phyloP scores from a whole-genome alignment of 2,888 invertebrate genomes.

The Hypena proboscidalis region DNA sequence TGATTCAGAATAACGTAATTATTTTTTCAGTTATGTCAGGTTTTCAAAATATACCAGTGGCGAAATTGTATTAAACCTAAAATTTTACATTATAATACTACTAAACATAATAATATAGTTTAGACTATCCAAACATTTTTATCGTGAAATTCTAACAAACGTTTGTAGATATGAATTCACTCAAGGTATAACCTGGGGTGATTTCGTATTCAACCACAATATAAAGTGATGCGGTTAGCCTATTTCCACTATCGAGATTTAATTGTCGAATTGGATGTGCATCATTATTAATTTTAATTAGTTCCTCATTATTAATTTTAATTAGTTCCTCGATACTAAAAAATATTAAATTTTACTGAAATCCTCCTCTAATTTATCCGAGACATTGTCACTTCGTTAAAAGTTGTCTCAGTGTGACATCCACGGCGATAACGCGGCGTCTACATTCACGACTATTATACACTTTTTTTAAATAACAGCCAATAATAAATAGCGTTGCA shows the following conservation, averaged over 20 bases:
- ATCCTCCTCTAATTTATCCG: constrained; percentile 22
- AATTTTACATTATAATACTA: too few relatives aligned
- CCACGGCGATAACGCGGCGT: constrained; percentile 27
- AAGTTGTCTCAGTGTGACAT: constrained; percentile 22
- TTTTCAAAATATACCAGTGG: too few relatives aligned
- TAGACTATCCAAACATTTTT: too few relatives aligned
- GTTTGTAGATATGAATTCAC: too few relatives aligned
- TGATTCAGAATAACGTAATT: constrained; percentile 10
- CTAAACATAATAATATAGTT: too few relatives aligned
- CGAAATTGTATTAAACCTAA: too few relatives aligned
- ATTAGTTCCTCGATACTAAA: too few relatives aligned
- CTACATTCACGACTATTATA: constrained; percentile 24
- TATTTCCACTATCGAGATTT: constrained; percentile 17
- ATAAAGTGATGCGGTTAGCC: constrained; percentile 16
- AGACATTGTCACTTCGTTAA: constrained; percentile 31
- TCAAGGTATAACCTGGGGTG: too few relatives aligned
- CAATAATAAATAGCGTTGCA: too few relatives aligned
- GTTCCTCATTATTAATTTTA: too few relatives aligned
- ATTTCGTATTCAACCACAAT: constrained; percentile 16
- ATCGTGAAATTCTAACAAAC: too few relatives aligned
- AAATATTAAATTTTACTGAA: constrained; percentile 16
- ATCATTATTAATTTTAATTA: constrained; percentile 9
- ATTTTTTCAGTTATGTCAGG: too few relatives aligned
- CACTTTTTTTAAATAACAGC: constrained; percentile 40
- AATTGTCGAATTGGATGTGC: constrained; percentile 15